Base-by-base conservation (phyloP, 2,797 vertebrate genomes). In the Platyrinchus mystaceus region DNA sequence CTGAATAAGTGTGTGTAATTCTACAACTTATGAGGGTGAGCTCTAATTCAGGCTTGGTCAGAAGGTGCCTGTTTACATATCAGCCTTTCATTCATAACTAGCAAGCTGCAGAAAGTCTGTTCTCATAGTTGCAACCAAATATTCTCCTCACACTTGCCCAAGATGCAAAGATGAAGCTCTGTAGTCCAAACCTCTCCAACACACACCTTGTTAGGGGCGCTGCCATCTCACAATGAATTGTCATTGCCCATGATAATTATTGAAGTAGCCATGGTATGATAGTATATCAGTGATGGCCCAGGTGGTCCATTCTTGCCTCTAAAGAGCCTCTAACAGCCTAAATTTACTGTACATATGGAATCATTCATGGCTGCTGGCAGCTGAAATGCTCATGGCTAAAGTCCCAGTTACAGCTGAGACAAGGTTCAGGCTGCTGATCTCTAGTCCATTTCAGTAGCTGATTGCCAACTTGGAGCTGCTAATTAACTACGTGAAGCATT, bases 331-430 rank as follows among this genome's bases (percentile, higher is more conserved):
- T 87, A 41, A 56, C 78, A 64, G 69, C 37, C 60, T 84, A 41
- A 68, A 81, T 93, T 91, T 88, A 58, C 62, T 41, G 49, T 90
- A 34, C 83, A 69, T 86, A 69, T 88, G 85, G 85, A 90, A 82
- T 69, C 43, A 88, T 91, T 90, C 74, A 56, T 73, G 89, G 41
- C 39, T 92, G 32, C 46, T 94, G 69, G 83, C 85, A 90, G 62
- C 58, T 59, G 9, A 84, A 90, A n/a, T 6, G 1, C 41, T 88
- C 32, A 76, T 94, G 87, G 94, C 93, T 94, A 6, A 90, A 91
- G 67, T 90, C 82, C 87, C 90, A 78, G 82, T 62, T 79, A 71
- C 91, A 94, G 76, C 76, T 94, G 89, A 94, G 62, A 73, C 46
- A 36, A 79, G 75, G 85, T 75, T 94, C 76, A 81, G 76, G 39